Evolutionary conservation across 1,140 invertebrate genomes (phyloP), one percentile per base, ranked within the genome.

Genomic region (Babylonia areolata): DNA sequence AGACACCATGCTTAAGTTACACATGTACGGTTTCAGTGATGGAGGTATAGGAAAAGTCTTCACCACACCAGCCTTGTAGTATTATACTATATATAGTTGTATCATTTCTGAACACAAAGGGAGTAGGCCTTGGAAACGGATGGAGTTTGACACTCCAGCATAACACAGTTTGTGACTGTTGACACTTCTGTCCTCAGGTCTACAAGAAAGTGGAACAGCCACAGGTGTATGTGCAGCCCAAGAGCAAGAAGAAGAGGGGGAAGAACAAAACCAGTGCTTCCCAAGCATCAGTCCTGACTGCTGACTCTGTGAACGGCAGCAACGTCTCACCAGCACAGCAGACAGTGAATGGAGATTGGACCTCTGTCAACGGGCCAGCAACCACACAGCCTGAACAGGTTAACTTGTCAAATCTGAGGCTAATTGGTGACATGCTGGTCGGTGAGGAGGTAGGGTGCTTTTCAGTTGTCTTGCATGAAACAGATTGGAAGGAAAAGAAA

Each of bases 221-320:
- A 35, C 20, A 79, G 84, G 35, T 39, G 58, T 79, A 69, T 80
- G 37, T 80, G 9, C 78, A 80, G 46, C 28, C 40, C 28, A 80
- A 80, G 79, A n/a, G 33, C 51, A 84, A 75, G 82, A 84, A 84
- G 73, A 84, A 84, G 69, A 84, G 35, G 31, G 69, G 69, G 17
- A 73, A 42, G 46, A 71, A 73, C 42, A 77, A 84, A 35, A n/a
- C 46, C 51, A 46, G 64, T 33, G 35, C 46, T 54, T 35, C 11
- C n/a, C 28, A 80, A 33, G 1, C 58, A 23, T 23, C 73, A 35
- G 33, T 33, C 37, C 35, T 33, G 15, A 35, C 73, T 35, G 73
- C 73, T 35, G 31, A 37, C 6, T 37, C 73, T 23, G 3, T 20
- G 3, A 37, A 35, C 73, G 9, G 69, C 73, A 75, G 6, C 28